Evolutionary conservation across 2,113 vertebrate species (phyloP).

Genomic region (Peromyscus maniculatus): DNA sequence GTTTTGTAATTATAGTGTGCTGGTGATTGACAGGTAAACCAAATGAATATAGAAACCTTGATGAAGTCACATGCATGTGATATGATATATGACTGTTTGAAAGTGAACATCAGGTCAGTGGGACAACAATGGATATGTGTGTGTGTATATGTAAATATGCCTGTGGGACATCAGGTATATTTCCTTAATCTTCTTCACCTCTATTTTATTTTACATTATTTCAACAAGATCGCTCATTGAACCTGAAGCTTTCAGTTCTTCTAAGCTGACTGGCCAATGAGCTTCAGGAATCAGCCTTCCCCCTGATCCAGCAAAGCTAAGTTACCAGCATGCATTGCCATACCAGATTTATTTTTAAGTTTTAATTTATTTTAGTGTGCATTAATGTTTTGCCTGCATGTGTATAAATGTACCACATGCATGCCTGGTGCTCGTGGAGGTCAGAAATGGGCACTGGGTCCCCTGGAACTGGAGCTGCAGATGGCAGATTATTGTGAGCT

Average conservation of each 20-base stretch:
- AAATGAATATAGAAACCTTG: not conserved
- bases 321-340: not conserved
- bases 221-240: not conserved
- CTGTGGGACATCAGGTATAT: not conserved
- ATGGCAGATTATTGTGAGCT: not conserved
- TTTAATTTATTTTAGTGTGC: not conserved
- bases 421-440: not conserved
- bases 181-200: not conserved
- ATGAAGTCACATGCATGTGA: not conserved
- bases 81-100: not conserved
- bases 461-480: not conserved
- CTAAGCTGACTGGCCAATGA: not conserved
- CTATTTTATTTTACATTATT: not conserved
- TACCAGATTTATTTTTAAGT: not conserved
- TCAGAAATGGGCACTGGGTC: not conserved
- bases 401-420: not conserved
- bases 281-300: not conserved
- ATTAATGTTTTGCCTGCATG: not conserved
- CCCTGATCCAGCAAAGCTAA: not conserved
- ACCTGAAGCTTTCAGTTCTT: not conserved
- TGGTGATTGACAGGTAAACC: not conserved
- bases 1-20: not conserved
- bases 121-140: not conserved
- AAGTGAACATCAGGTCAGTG: not conserved
- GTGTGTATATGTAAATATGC: not conserved